These are phyloP conservation scores for Eurystomus glaucurus DNA, from an alignment of 2,797 vertebrate genomes.

Conservation along the genomic window DNA sequence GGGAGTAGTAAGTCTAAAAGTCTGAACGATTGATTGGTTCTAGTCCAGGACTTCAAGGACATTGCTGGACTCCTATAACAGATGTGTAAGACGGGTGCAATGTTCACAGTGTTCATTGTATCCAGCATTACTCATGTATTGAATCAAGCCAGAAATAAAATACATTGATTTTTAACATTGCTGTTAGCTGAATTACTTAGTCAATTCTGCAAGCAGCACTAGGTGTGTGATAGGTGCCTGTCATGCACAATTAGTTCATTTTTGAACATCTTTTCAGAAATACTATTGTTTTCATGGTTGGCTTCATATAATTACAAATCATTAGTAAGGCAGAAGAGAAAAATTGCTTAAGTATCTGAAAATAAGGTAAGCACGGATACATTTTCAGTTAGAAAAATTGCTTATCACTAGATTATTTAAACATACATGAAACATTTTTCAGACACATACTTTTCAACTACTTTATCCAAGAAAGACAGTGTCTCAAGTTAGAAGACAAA, in stretches of 20 bases:
- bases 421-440: background rate
- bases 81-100: background rate
- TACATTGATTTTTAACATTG: slow-evolving; percentile 38
- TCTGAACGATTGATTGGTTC: background rate
- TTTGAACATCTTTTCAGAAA: slow-evolving; percentile 54
- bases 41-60: slow-evolving; percentile 17
- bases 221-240: slow-evolving; percentile 9
- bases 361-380: background rate
- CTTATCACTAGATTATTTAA: background rate
- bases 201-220: slow-evolving; percentile 27
- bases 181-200: slow-evolving; percentile 31
- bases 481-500: background rate
- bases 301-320: slow-evolving; percentile 51
- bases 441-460: background rate
- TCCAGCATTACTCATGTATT: slow-evolving; percentile 3
- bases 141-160: slow-evolving; percentile 35
- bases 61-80: background rate
- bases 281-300: slow-evolving; percentile 41
- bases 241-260: slow-evolving; percentile 52
- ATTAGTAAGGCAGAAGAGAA: slow-evolving; percentile 43
- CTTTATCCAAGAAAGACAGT: background rate
- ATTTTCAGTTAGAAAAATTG: slow-evolving; percentile 3
- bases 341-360: slow-evolving; percentile 15
- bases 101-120: background rate
- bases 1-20: background rate